Evolutionary conservation across 2,888 invertebrate genomes (phyloP).

Genomic region (Leptopterna dolabrata): DNA sequence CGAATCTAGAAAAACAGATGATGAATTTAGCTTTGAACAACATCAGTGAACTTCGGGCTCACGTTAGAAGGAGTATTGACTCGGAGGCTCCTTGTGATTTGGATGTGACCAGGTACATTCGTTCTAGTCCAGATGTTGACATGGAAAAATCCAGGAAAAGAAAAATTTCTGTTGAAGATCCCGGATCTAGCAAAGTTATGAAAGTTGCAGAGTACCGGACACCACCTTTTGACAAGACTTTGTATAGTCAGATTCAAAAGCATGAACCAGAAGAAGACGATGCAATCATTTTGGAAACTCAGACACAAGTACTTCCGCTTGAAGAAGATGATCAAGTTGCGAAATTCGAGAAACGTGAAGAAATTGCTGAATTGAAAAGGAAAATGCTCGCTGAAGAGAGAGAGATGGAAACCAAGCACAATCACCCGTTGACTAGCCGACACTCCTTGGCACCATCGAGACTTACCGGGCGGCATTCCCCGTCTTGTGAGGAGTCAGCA

Average conservation of each 20-base stretch:
- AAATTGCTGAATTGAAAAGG: conserved; percentile 34
- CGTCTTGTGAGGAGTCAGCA: background rate
- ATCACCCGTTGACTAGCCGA: background rate
- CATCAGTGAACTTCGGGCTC: background rate
- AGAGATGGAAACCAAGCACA: conserved; percentile 14
- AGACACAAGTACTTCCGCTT: background rate
- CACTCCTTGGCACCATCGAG: conserved; percentile 21
- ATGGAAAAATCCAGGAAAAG: background rate
- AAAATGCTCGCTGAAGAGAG: conserved; percentile 41
- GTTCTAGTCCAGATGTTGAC: background rate
- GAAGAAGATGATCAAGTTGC: conserved; percentile 43
- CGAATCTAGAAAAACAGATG: conserved; percentile 19
- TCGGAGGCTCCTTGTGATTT: background rate
- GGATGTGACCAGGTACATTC: conserved; percentile 34
- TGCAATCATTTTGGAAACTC: background rate
- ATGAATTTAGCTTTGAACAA: conserved; percentile 11
- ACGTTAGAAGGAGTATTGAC: background rate
- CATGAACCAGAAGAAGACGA: background rate
- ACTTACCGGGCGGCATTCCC: background rate
- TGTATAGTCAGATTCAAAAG: conserved; percentile 37
- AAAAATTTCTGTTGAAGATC: conserved; percentile 24
- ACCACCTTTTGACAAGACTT: conserved; percentile 19
- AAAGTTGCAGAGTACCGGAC: background rate
- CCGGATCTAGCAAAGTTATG: background rate
- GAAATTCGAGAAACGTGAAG: conserved; percentile 47